Evolutionary conservation across 2,888 invertebrate genomes (phyloP), one percentile per base, ranked within the genome.

Genomic region (Dicranocentrus wangi): DNA sequence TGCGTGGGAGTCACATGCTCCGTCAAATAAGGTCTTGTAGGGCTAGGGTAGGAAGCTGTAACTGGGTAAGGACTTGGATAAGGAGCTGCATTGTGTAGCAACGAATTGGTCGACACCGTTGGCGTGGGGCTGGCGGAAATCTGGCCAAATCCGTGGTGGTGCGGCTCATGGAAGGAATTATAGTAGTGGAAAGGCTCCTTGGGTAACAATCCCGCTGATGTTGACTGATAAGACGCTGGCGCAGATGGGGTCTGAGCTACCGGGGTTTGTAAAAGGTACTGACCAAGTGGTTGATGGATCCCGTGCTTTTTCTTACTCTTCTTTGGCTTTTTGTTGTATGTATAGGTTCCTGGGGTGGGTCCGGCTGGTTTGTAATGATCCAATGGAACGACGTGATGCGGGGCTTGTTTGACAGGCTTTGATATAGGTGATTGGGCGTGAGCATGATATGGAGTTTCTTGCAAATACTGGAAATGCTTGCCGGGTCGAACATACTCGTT

Each of bases 131-230:
- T 58, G 7, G 70, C 17, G 1, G 63, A 43, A 43, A 51, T 51
- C 17, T 69, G 51, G 10, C 53, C 25, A 17, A 23, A 66, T 25
- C 78, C 78, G 27, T 83, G 83, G 69, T 75, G 79, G 13, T 72
- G 70, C 1, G 68, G 63, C 8, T 51, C 32, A 39, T 84, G 83
- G 13, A 80, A 82, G 3, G 82, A 82, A 27, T 84, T 84, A 60
- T 73, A 82, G 47, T 80, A 84, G 17, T 84, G 78, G 63, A 66
- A 82, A 15, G 82, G 82, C n/a, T 78, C 72, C 15, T 77, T 70
- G 25, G 66, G 75, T 10, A 65, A 5, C 21, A 65, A 43, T 25
- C 25, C 19, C 5, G 66, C 25, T 2, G 55, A 39, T 65, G 69
- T 39, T 1, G 69, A 28, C 15, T 69, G 53, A 17, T 60, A 80